Percentiles rank a stretch among this genome's conserved stretches.
These are phyloP conservation scores for Orthonyx spaldingii DNA, from an alignment of 2,113 vertebrate genomes.

Conservation along the genomic window DNA sequence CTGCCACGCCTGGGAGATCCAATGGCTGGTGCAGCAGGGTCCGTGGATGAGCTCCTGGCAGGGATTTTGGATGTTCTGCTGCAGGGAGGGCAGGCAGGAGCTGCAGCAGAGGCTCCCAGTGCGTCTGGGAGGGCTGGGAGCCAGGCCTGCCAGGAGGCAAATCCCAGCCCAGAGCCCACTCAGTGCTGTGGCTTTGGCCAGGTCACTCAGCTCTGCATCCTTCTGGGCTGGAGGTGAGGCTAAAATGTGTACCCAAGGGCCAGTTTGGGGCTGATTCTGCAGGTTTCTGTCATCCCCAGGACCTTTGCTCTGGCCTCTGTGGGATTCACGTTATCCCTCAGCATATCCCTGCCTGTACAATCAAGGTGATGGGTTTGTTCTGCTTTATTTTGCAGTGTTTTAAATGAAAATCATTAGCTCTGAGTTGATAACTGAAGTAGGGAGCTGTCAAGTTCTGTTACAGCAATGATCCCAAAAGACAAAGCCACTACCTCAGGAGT, in stretches of 20 bases:
- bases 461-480: not conserved
- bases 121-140: not conserved
- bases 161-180: not conserved
- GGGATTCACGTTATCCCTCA: accelerated
- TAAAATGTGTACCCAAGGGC: not conserved
- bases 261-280: not conserved
- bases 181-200: not conserved
- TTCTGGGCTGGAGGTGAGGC: not conserved
- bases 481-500: not conserved
- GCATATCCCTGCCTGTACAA: not conserved
- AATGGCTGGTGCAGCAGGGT: not conserved
- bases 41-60: accelerated
- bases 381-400: not conserved
- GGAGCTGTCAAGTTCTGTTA: not conserved
- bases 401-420: not conserved
- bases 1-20: not conserved
- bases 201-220: not conserved
- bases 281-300: not conserved
- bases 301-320: not conserved
- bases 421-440: not conserved
- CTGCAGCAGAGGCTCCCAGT: not conserved
- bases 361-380: not conserved
- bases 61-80: not conserved
- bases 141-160: not conserved
- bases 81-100: not conserved